These are phyloP conservation scores for Bombylius major DNA, from an alignment of 2,888 invertebrate genomes.

Conservation along the genomic window DNA sequence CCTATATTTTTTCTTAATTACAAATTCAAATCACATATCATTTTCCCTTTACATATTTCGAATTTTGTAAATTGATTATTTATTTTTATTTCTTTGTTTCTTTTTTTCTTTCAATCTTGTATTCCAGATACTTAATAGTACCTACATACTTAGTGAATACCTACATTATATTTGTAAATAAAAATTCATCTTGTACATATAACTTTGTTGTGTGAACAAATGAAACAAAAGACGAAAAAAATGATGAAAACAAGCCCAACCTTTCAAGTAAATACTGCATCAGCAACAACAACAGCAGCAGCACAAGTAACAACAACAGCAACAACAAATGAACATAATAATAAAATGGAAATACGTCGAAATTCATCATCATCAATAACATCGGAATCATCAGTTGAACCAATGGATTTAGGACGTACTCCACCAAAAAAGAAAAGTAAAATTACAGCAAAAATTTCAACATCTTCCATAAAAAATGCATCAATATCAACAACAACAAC, in stretches of 20 bases:
- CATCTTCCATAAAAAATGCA: background rate
- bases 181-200: too few species aligned
- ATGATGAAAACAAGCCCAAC: background rate
- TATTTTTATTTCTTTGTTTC: background rate
- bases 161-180: too few species aligned
- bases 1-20: background rate
- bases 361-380: conserved; percentile 23
- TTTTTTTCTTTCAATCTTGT: background rate
- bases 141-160: too few species aligned
- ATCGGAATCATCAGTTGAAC: conserved; percentile 35
- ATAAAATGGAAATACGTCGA: conserved; percentile 31
- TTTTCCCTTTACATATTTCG: background rate
- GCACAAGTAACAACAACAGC: background rate
- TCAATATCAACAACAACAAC: background rate
- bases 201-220: too few species aligned
- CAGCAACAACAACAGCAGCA: conserved; percentile 1
- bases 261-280: too few species aligned
- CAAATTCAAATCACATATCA: background rate
- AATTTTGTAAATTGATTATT: too few species aligned
- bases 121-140: background rate
- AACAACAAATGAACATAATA: background rate
- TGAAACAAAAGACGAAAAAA: background rate
- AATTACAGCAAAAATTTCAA: background rate
- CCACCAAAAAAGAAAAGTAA: conserved; percentile 24
- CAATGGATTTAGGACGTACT: conserved; percentile 32